Conservation (phyloP, 2,113 vertebrate genomes). For the Urocitellus parryii region DNA sequence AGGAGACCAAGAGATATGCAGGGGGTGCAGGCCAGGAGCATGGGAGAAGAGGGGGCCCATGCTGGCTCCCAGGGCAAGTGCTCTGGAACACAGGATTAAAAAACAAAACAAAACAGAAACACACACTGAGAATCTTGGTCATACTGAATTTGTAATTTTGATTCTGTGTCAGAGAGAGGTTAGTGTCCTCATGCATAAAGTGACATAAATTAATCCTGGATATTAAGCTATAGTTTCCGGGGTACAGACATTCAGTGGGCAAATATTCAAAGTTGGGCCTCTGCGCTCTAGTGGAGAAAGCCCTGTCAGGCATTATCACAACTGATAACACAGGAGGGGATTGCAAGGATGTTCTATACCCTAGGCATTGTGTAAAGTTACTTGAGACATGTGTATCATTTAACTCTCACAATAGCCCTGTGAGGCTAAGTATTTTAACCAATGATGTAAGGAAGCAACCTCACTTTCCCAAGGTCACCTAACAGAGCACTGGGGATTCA, state of each 20-base stretch:
- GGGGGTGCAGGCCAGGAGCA: not conserved
- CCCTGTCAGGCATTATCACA: not conserved
- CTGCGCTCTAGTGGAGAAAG: not conserved
- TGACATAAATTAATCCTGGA: not conserved
- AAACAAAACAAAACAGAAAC: not conserved
- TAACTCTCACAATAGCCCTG: not conserved
- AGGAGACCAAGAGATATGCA: not conserved
- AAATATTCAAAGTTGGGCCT: not conserved
- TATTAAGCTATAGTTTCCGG: not conserved
- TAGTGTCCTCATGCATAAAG: not conserved
- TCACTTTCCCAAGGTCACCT: not conserved
- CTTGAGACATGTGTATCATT: not conserved
- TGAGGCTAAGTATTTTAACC: not conserved
- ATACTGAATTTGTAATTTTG: not conserved
- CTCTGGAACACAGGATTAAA: not conserved
- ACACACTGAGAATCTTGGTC: not conserved
- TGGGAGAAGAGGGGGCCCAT: not conserved
- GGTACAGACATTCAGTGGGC: not conserved
- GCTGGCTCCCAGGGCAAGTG: not conserved
- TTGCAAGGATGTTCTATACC: not conserved
- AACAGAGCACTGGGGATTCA: not conserved
- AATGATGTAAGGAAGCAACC: not conserved
- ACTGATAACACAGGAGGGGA: not conserved
- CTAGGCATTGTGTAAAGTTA: not conserved
- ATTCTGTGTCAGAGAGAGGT: not conserved